Base-by-base conservation (phyloP, 1,140 invertebrate species). In the Cydia fagiglandana region DNA sequence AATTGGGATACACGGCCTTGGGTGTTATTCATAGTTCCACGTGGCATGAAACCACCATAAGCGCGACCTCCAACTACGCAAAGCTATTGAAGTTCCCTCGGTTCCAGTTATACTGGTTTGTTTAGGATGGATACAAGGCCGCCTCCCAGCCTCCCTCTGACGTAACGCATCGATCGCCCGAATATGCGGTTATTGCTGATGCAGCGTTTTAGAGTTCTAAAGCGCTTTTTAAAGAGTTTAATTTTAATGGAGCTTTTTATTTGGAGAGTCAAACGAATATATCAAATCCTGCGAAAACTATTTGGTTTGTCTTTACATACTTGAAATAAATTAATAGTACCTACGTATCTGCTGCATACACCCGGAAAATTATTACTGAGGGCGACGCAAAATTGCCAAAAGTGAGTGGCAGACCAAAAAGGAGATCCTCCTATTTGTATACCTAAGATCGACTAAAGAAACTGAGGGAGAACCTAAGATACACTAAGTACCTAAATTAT, bases 91-190 rank as follows among this genome's bases (percentile, higher is more conserved):
- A 64, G 56, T 2, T 61, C 20, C 9, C 56, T 10, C n/a, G 20
- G 56, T 24, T 61, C 7, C 17, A 24, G 56, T 61, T 61, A 61
- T 2, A 61, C 56, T 61, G 9, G 56, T 24, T 24, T 61, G 5
- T 17, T 15, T 61, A 12, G 56, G 20, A 53, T 50, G 56, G 9
- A 61, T 61, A 61, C 56, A 24, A 61, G 56, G 56, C 74, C 76
- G 17, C 80, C 81, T 74, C 82, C 79, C 87, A 88, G 85, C 86
- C 87, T 88, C 85, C 84, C 76, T 70, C 28, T 91, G 88, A 91
- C 89, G 89, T 90, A 87, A 90, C 73, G 79, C 79, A 91, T 91
- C 87, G 88, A 91, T 91, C 88, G 87, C 20, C 73, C 79, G 82
- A 84, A 81, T 79, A 79, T 80, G 79, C 81, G 78, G 74, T 73